Base-by-base conservation (phyloP, 92 coral and sea anemone species). In the Siderastrea radians region DNA sequence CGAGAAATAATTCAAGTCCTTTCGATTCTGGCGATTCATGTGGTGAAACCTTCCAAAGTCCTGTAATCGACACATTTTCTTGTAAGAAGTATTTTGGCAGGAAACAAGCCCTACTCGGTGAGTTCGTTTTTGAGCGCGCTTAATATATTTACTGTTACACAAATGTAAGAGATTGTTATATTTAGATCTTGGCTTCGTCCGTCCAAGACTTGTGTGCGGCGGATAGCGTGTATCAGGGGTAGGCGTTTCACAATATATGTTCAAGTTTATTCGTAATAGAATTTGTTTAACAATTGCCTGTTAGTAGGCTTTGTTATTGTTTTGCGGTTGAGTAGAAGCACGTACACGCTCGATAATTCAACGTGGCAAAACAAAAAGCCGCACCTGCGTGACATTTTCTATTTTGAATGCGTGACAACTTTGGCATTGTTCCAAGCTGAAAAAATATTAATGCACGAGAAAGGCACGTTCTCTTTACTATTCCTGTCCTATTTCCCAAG, bases 241-340 rank as follows among this genome's bases (percentile, higher is more conserved):
- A 26, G 38, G 38, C 38, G 38, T 26, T 26, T 26, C 12, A 14
- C 12, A 55, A 55, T 55, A 55, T 55, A 1, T 55, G 9, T 7
- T 14, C 12, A 2, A 2, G 1, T 76, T 58, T 55, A 47, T n/a
- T 48, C 44, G 49, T 15, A 17, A 4, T 16, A 16, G 72, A 79
- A 64, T 77, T 60, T 64, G 26, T 58, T 6, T 60, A 2, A 5
- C 13, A 77, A n/a, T n/a, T 16, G 45, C 11, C 3, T n/a, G 72
- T 64, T 62, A 53, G 82, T 10, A 2, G 45, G 57, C 68, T 82
- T 82, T 82, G 86, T 82, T 82, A 47, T 82, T 49, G 14, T 82
- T 82, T 70, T 70, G 78, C 78, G 86, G 77, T 82, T 70, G 78
- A 11, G 59, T 82, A 68, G 48, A 82, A 54, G 58, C 86, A 82